Conservation (phyloP, 1,140 invertebrate genomes). For the Saccostrea echinata region DNA sequence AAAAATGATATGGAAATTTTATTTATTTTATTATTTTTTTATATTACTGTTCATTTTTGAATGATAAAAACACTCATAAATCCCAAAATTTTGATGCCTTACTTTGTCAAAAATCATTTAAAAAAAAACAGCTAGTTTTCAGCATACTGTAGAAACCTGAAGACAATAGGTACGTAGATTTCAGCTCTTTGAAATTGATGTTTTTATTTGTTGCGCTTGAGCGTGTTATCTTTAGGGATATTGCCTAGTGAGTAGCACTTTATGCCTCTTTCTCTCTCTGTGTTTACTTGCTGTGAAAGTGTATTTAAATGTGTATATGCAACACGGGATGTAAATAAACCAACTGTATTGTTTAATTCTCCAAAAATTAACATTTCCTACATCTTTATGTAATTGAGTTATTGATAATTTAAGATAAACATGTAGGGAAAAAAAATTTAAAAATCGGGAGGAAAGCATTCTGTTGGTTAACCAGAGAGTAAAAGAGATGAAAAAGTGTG, state of each 20-base stretch:
- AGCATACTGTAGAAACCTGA: neutral
- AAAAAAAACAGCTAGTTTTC: neutral
- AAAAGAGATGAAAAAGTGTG: slow-evolving; percentile 37
- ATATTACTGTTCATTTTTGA: neutral
- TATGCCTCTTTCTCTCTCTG: neutral
- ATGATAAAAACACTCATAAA: neutral
- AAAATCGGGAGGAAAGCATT: slow-evolving; percentile 14
- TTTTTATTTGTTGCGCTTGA: slow-evolving; percentile 29
- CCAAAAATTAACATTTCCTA: slow-evolving; percentile 17
- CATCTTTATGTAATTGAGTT: slow-evolving; percentile 28
- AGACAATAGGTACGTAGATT: slow-evolving; percentile 2
- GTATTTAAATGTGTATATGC: slow-evolving; percentile 12
- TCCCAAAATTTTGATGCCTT: neutral
- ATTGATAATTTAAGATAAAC: slow-evolving; percentile 37
- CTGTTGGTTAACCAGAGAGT: slow-evolving; percentile 30
- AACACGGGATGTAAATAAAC: slow-evolving; percentile 5
- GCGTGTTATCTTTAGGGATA: slow-evolving; percentile 27
- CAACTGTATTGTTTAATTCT: slow-evolving; percentile 31
- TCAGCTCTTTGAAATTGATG: slow-evolving; percentile 25
- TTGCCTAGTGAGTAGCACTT: slow-evolving; percentile 12
- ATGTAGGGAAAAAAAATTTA: slow-evolving; percentile 17
- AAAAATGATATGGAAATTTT: no score
- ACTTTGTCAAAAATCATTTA: slow-evolving; percentile 9
- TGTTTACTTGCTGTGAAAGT: slow-evolving; percentile 22
- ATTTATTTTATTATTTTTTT: neutral